These are phyloP conservation scores for Eunapius fragilis DNA, from an alignment of 37 sponge, comb jelly and placozoan genomes.

Conservation along the genomic window DNA sequence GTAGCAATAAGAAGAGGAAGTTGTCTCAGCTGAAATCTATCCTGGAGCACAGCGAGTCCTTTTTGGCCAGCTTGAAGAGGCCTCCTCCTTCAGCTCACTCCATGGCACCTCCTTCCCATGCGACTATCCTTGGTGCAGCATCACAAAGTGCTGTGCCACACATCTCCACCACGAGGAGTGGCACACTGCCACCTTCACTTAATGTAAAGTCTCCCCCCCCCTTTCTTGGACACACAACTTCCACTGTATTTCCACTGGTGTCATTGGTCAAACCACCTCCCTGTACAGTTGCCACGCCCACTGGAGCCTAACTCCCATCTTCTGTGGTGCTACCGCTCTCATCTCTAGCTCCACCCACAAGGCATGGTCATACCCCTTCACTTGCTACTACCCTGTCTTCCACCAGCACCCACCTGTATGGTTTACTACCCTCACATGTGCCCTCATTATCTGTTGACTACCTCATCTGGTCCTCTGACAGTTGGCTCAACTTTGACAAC, in stretches of 20 bases:
- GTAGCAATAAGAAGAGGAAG: slow-evolving; percentile 12
- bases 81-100: background rate
- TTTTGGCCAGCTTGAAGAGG: slow-evolving; percentile 20
- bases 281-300: background rate
- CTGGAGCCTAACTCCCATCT: background rate
- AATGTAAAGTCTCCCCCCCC: background rate
- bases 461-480: too few species aligned
- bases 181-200: background rate
- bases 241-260: background rate
- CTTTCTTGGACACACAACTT: background rate
- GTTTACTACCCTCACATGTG: background rate
- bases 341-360: background rate
- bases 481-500: too few species aligned
- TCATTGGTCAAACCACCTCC: background rate
- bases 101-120: too few species aligned
- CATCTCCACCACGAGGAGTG: background rate
- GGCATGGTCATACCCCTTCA: background rate
- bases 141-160: background rate
- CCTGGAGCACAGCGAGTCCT: slow-evolving; percentile 24
- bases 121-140: too few species aligned
- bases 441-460: background rate
- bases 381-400: background rate
- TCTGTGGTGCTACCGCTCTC: too few species aligned
- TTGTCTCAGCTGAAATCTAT: slow-evolving; percentile 20
- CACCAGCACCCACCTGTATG: background rate